These are phyloP conservation scores for Cheilosia vulpina DNA, from an alignment of 2,888 invertebrate species.

Conservation along the genomic window DNA sequence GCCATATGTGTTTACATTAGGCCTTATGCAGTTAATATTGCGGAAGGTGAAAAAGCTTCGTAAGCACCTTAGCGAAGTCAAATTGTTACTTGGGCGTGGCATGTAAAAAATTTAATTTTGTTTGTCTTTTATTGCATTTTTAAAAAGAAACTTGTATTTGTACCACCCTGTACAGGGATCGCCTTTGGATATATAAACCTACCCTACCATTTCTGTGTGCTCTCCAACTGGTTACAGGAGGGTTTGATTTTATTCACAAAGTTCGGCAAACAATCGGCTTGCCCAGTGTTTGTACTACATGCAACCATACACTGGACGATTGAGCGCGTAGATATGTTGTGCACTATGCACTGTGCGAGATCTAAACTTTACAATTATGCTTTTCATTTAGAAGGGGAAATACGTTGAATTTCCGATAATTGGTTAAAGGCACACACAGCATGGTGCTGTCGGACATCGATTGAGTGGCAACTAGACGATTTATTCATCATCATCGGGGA, in stretches of 20 bases:
- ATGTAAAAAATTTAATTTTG: too few species aligned
- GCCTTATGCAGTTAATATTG: too few species aligned
- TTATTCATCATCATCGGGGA: background rate
- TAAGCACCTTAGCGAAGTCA: too few species aligned
- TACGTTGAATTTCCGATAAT: constrained; percentile 59
- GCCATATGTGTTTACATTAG: too few species aligned
- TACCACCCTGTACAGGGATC: constrained; percentile 18
- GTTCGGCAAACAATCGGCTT: constrained; percentile 49
- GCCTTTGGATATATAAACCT: constrained; percentile 18
- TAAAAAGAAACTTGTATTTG: too few species aligned
- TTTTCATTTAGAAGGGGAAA: constrained; percentile 33
- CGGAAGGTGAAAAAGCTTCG: too few species aligned
- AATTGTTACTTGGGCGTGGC: too few species aligned
- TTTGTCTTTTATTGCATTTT: too few species aligned
- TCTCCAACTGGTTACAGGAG: background rate
- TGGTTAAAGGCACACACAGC: constrained; percentile 26
- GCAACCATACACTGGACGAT: constrained; percentile 20
- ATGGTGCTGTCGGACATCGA: constrained; percentile 29
- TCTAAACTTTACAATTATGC: constrained; percentile 40
- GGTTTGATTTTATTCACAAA: constrained; percentile 42
- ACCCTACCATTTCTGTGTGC: constrained; percentile 1
- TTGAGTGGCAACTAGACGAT: constrained; percentile 11
- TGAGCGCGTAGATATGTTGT: background rate
- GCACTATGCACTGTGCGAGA: background rate
- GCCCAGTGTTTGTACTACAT: constrained; percentile 32